A percentile compares a stretch with the other conserved stretches of the same genome.
Evolutionary conservation across 2,888 invertebrate genomes (phyloP).

Genomic region (Orthosia gracilis): DNA sequence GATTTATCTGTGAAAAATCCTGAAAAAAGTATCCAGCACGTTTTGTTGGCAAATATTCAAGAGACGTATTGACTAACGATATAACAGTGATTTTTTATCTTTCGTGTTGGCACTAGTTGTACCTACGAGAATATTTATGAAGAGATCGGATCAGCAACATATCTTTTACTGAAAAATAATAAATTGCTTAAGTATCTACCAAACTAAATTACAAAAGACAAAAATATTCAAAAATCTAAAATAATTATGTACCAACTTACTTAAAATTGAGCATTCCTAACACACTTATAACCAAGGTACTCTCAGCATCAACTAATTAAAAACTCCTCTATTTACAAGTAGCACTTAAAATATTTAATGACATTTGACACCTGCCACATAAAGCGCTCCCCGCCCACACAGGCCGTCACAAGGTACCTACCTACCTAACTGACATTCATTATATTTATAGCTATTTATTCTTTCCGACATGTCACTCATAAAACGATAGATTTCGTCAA

Average conservation of each 20-base stretch:
- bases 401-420: constrained; percentile 65
- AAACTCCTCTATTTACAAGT: constrained; percentile 26
- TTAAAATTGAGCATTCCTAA: no score
- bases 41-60: background rate
- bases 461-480: constrained; percentile 73
- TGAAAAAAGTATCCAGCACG: background rate
- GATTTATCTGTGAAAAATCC: background rate
- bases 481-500: constrained; percentile 67
- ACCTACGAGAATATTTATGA: no score
- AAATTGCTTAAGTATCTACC: no score
- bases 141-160: background rate
- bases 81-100: background rate
- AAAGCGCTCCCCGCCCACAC: constrained; percentile 75
- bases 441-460: constrained; percentile 79
- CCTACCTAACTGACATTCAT: constrained; percentile 72
- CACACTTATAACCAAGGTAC: no score
- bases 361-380: constrained; percentile 61
- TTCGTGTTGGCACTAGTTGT: no score
- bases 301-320: background rate
- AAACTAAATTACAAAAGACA: no score
- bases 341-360: constrained; percentile 36
- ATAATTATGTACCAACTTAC: no score
- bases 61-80: background rate
- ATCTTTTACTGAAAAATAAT: background rate
- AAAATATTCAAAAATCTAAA: no score